These are phyloP conservation scores for Spodoptera littoralis DNA, from an alignment of 2,888 invertebrate species.

Conservation along the genomic window DNA sequence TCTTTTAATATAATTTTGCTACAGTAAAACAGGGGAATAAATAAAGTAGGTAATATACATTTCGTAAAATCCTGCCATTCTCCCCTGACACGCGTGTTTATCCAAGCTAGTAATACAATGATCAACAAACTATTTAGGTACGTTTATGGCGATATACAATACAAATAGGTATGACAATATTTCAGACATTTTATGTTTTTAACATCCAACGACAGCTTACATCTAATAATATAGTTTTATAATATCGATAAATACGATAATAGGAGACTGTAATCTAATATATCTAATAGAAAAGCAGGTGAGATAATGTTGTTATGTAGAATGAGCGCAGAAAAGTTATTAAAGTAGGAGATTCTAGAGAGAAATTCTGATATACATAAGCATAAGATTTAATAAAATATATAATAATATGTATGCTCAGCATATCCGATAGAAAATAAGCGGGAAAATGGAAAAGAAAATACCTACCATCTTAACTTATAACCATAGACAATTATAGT, in stretches of 20 bases:
- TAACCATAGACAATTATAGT: too few relatives aligned
- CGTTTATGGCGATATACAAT: slow-evolving; percentile 23
- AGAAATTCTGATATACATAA: too few relatives aligned
- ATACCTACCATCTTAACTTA: too few relatives aligned
- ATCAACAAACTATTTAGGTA: background rate
- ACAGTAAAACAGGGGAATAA: slow-evolving; percentile 5
- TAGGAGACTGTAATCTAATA: slow-evolving; percentile 13
- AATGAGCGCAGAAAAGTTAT: too few relatives aligned
- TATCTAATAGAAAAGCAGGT: too few relatives aligned
- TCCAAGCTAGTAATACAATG: slow-evolving; percentile 26
- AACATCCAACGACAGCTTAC: slow-evolving; percentile 27
- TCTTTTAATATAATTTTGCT: slow-evolving; percentile 31
- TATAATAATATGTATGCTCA: too few relatives aligned
- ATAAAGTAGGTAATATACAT: slow-evolving; percentile 1
- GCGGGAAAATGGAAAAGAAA: too few relatives aligned
- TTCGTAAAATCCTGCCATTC: slow-evolving; percentile 1
- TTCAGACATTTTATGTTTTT: slow-evolving; percentile 32
- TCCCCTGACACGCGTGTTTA: slow-evolving; percentile 15
- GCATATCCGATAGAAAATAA: too few relatives aligned
- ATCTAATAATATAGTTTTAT: slow-evolving; percentile 14
- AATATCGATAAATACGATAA: slow-evolving; percentile 23
- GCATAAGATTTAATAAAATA: too few relatives aligned
- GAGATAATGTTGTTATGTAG: too few relatives aligned
- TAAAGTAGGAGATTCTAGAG: too few relatives aligned
- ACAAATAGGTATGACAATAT: slow-evolving; percentile 5